Evolutionary conservation across 1,140 invertebrate species (phyloP), one percentile per base, ranked within the genome.

Genomic region (Macrobrachium rosenbergii): DNA sequence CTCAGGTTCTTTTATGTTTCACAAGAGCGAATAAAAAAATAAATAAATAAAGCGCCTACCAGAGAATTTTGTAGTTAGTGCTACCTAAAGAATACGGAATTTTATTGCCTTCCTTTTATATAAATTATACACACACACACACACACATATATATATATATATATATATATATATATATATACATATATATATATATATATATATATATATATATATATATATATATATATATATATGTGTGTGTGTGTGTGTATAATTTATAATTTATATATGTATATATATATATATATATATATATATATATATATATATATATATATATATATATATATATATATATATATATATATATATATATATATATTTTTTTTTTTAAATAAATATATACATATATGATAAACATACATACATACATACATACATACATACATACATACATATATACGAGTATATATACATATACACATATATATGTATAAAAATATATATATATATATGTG

Each of bases 281-380:
- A 67, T 67, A 67, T 67, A 67, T 67, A 67, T 67, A 67, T 67
- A 67, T 67, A 67, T 67, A 67, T 67, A 67, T 67, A n/a, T 19
- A 67, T 67, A 67, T 67, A n/a, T 19, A 67, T 67, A 67, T 67
- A 67, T 67, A 67, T 23, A 67, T 67, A 6, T 12, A 67, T 67
- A 6, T 67, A 67, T 23, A 67, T 6, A 67, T 23, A 67, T n/a
- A 67, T n/a, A 67, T 67, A 67, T 23, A 67, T 67, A 23, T 12
- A 67, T 14, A 67, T 67, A 67, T 14, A 67, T 23, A 67, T 67
- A 23, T 67, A 67, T 12, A 67, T 23, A n/a, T 23, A 67, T 23
- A n/a, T 23, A 6, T 23, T 6, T 23, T 6, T 23, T 6, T 23
- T 6, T 23, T 6, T 23, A 67, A 5, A 67, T 23, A 67, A 5